Evolutionary conservation across 2,797 vertebrate genomes (phyloP), one percentile per base, ranked within the genome.

Genomic region (Merluccius polli): DNA sequence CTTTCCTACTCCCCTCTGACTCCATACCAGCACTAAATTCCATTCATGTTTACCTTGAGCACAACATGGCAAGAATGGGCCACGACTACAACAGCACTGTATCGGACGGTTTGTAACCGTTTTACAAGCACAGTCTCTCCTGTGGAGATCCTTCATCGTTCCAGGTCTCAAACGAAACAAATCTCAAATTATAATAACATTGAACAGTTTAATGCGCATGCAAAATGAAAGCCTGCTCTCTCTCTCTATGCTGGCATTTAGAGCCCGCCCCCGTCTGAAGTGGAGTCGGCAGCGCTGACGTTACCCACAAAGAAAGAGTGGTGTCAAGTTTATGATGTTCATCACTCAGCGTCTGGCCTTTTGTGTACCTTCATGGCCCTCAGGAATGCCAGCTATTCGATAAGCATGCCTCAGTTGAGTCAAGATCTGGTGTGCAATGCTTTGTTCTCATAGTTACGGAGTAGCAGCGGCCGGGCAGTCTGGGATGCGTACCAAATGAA

Each of bases 1-100:
- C 74, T 84, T 78, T 69, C 16, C 31, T 69, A 30, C 31, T 69
- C 67, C 67, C 67, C 11, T 15, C 5, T 5, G 65, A 16, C 76
- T 79, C 79, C 84, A 86, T 52, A 74, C 79, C 81, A 88, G 87
- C 89, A 87, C 91, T 89, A 78, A 86, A 90, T 89, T 91, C 88
- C 90, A 81, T 77, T 78, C 79, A 44, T 73, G 73, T 69, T 69
- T 69, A 65, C n/a, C 82, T 86, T 86, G 86, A 87, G 85, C 87
- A 82, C 85, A 85, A 88, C 59, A 12, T 24, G 2, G 24, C 59
- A 3, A 13, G n/a, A 65, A 27, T 9, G 59, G 21, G 7, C 21
- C 52, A 59, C 7, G 9, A 59, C n/a, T 7, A 59, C 3, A 89
- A 84, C 75, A 72, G 74, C 87, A 77, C 83, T 79, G 84, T 78